Percentiles rank a stretch among this genome's conserved stretches.
These are phyloP conservation scores for Galaxea fascicularis DNA, from an alignment of 92 coral and sea anemone genomes.

Conservation along the genomic window DNA sequence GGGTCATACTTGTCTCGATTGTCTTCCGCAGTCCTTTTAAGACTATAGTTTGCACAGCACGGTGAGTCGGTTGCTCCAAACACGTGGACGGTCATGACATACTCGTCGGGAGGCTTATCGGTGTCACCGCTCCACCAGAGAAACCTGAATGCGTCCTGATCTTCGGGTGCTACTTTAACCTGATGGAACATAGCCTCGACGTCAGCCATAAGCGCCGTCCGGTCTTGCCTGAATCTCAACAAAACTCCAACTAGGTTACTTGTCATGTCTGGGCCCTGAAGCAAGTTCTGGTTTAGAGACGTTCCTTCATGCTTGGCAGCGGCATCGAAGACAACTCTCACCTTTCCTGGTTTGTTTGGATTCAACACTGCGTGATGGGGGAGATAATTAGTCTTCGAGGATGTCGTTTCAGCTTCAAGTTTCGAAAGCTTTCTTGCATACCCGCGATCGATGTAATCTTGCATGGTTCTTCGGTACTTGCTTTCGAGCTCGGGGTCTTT, in stretches of 20 bases:
- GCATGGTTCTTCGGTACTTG: constrained; percentile 12
- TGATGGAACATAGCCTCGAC: neutral
- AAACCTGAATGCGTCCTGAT: constrained; percentile 10
- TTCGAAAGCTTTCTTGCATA: constrained; percentile 23
- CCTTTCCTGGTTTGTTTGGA: constrained; percentile 2
- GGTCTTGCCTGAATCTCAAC: constrained; percentile 29
- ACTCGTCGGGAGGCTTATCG: neutral
- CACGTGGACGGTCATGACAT: neutral
- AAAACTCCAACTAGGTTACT: constrained; percentile 5
- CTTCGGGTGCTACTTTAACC: neutral
- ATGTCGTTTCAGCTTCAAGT: neutral
- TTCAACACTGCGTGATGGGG: constrained; percentile 4
- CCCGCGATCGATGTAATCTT: constrained; percentile 23
- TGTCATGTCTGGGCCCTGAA: no score
- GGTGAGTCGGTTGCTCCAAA: constrained; percentile 27
- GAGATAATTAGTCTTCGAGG: constrained; percentile 12
- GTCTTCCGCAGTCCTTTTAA: neutral
- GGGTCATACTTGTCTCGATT: neutral
- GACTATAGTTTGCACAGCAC: neutral
- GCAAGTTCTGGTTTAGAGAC: constrained; percentile 34
- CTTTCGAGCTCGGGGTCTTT: constrained; percentile 10
- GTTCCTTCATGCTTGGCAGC: constrained; percentile 17
- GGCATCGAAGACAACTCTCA: constrained; percentile 2
- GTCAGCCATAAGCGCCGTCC: neutral
- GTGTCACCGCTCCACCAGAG: neutral